Evolutionary conservation across 2,888 invertebrate genomes (phyloP), one percentile per base, ranked within the genome.

Genomic region (Lobophora halterata): DNA sequence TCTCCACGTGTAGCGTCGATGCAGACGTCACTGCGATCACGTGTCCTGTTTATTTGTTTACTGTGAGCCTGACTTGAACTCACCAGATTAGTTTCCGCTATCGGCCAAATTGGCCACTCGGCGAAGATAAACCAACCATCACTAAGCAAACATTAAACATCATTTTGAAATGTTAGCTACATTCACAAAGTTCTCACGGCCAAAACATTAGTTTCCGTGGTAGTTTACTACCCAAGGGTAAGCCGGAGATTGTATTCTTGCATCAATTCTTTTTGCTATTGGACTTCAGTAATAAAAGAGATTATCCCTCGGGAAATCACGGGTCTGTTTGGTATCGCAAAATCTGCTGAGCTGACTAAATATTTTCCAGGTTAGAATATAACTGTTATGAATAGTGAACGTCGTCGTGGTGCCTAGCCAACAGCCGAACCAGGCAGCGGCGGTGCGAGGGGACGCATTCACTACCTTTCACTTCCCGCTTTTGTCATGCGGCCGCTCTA

Each of bases 381-480:
- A 39, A 49, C 48, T 45, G 52, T 47, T 52, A 40, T 44, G 17
- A 37, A 30, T 27, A 39, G 43, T 36, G 31, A 28, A 60, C 54
- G 60, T 63, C 62, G 56, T 63, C 62, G 56, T 61, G 58, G 60
- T 61, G 55, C 52, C 53, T 55, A 57, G 61, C 58, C 59, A 61
- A 61, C 65, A 66, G 67, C 55, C 66, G 68, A 71, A 65, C 29
- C 12, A n/a, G 33, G 9, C 41, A 13, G n/a, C n/a, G 33, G 65
- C 69, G 66, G 61, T 67, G 73, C 68, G 73, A 76, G 72, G 79
- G 80, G 75, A 78, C 81, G 75, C 82, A 81, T 85, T 86, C 85
- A 79, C 85, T 77, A 78, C 87, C 86, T 87, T 87, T 87, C 87
- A 87, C 87, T 87, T 86, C 87, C 87, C 82, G 81, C 80, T 85